phyloP scores from a whole-genome alignment of 2,888 invertebrate species.

The Meganola albula region DNA sequence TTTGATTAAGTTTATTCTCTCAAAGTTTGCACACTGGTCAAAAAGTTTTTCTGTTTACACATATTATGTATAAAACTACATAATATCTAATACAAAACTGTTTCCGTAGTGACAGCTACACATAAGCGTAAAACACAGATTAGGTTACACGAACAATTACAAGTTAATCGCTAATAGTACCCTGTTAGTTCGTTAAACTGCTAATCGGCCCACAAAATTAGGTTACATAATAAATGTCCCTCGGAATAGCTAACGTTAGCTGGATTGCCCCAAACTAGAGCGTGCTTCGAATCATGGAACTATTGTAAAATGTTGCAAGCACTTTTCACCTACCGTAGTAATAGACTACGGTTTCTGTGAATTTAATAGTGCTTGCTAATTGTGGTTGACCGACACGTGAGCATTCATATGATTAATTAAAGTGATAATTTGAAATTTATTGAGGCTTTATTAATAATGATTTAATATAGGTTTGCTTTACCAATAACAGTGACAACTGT shows the following conservation, averaged over 20 bases:
- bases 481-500: too few species aligned
- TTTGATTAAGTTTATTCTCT: too few species aligned
- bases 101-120: slow-evolving; percentile 22
- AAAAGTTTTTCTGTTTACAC: too few species aligned
- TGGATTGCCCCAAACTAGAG: slow-evolving; percentile 24
- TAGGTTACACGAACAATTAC: slow-evolving; percentile 27
- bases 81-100: slow-evolving; percentile 11
- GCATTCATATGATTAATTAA: too few species aligned
- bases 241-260: slow-evolving; percentile 29
- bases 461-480: too few species aligned
- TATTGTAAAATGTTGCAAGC: slow-evolving; percentile 12
- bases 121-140: slow-evolving; percentile 28
- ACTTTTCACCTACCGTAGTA: too few species aligned
- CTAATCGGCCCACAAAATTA: slow-evolving; percentile 39
- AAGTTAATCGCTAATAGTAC: slow-evolving; percentile 37
- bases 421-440: too few species aligned
- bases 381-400: too few species aligned
- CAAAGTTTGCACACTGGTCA: too few species aligned
- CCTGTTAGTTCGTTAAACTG: slow-evolving; percentile 37
- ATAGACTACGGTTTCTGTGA: too few species aligned
- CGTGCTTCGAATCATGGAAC: slow-evolving; percentile 15
- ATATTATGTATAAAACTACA: slow-evolving; percentile 14
- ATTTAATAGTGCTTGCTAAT: too few species aligned
- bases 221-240: slow-evolving; percentile 36
- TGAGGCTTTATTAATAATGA: too few species aligned